Base-by-base conservation (phyloP, 2,797 vertebrate genomes). In the Pantherophis alleghaniensis region DNA sequence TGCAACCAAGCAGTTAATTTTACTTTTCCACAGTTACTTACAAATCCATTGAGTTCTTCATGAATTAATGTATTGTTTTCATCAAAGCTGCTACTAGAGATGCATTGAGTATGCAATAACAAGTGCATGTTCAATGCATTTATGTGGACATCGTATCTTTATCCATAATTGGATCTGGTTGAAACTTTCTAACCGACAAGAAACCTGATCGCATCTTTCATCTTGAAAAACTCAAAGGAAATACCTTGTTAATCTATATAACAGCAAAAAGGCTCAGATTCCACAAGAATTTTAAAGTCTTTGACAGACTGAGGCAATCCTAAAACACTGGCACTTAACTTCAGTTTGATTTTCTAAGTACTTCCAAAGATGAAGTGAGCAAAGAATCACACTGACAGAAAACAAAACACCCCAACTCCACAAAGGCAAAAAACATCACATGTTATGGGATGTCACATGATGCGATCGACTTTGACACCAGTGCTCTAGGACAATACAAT, bases 11-110 rank as follows among this genome's bases (percentile, higher is more conserved):
- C 0, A 22, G 28, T 32, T 93, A 47, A 47, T 37, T 86, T 89
- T 89, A 83, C 79, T 92, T 89, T 91, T 86, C 92, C 90, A 92
- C 16, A 53, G 59, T 79, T 55, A 74, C 11, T 86, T 86, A 91
- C 42, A 87, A 89, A 89, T 86, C 69, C 69, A 37, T 91, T n/a
- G 32, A 28, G 7, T 61, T 32, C 32, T 89, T 86, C 9, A 55
- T 57, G 37, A 42, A 83, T 83, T 83, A 83, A 79, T 47, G 37
- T 90, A 89, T 89, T 87, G n/a, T 47, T 61, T 53, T 90, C 83
- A 56, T 42, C 28, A 32, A 11, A 55, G 32, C 51, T 86, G 9
- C 83, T 63, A 59, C 90, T 56, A 10, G 32, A n/a, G 24, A 47
- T 91, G 28, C 3, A 0, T 57, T 56, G 51, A 83, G 7, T 18